Evolutionary conservation across 2,888 invertebrate genomes (phyloP), one percentile per base, ranked within the genome.

Genomic region (Stenotaenia linearis): DNA sequence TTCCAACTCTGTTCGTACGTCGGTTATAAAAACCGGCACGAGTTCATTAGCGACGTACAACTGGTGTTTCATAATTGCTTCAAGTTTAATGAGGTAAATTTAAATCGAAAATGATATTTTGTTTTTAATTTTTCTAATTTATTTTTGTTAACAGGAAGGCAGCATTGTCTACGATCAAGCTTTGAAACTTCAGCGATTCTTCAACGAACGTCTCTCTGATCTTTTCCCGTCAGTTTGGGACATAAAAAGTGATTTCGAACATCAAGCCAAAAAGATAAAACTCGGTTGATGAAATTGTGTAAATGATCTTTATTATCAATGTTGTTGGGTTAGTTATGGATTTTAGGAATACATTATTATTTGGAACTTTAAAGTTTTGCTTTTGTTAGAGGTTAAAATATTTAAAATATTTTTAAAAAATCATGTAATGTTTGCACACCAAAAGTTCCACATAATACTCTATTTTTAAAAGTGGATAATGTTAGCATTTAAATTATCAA

Each of bases 11-110:
- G 89, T 82, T 88, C 90, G 84, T 89, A 90, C 78, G 89, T 90
- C 84, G 92, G 92, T 85, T 97, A 96, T 87, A 88, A 90, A 83
- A 90, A 90, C 84, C 89, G 93, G 79, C 89, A 91, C 37, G 85
- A 92, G 83, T 92, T 96, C 86, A 89, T 96, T 80, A 88, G 90
- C 79, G 96, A 97, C 88, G 90, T 93, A 82, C 90, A 94, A 80
- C 89, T 93, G 84, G 92, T 97, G 86, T 96, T 97, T 88, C 91
- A 91, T 86, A 96, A 96, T 88, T 96, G 95, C 56, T 93, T 92
- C 85, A 89, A 89, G 23, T 95, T 92, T 87, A 95, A 96, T 88
- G 90, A 92, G 85, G 96, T 95, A 87, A 89, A n/a, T 40, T 6
- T 1, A 40, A 40, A 40, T 6, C 15, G 4, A 4, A 35, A 35